A percentile compares a stretch with the other conserved stretches of the same genome.
Conservation (phyloP, 30 jellyfish, hydroid and myxozoan species). For the Hydra vulgaris region DNA sequence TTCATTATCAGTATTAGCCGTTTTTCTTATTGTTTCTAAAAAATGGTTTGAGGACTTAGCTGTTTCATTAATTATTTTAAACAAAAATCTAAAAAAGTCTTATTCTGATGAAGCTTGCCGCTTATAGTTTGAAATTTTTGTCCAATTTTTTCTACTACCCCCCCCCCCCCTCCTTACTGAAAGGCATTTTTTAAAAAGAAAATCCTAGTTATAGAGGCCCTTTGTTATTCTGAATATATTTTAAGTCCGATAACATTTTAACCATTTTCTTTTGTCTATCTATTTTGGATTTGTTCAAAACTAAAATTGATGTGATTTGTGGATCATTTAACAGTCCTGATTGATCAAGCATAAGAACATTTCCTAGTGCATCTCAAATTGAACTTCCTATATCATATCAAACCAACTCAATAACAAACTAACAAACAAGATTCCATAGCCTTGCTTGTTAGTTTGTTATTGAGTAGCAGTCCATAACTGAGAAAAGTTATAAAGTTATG, state of each 20-base stretch:
- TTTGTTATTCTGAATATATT: neutral
- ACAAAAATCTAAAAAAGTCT: neutral
- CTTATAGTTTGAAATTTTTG: neutral
- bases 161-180: neutral
- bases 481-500: no score
- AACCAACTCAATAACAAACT: neutral
- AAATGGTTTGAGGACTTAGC: no score
- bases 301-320: neutral
- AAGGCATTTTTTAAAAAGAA: no score
- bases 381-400: neutral
- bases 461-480: no score
- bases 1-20: no score
- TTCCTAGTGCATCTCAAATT: neutral
- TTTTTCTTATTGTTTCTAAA: no score
- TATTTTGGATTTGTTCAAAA: neutral
- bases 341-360: neutral
- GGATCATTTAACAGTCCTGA: neutral
- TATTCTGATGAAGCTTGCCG: neutral
- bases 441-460: no score
- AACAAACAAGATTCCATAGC: no score
- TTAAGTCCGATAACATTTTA: neutral
- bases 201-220: neutral
- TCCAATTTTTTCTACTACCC: neutral
- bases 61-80: no score
- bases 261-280: neutral